Evolutionary conservation across 1,140 invertebrate genomes (phyloP).

Genomic region (Drosophila santomea): DNA sequence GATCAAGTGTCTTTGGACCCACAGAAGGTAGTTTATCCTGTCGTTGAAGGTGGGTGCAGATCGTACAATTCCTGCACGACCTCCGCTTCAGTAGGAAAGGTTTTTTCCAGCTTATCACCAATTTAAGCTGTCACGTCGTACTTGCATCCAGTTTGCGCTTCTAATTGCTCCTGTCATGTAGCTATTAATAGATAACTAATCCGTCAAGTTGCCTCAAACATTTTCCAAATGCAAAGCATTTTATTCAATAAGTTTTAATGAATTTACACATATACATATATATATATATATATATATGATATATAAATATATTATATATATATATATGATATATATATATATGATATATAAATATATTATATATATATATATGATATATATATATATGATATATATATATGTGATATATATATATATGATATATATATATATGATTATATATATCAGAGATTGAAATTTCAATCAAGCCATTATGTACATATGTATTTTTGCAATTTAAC

Average conservation of each 20-base stretch:
- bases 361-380: too few relatives aligned
- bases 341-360: too few relatives aligned
- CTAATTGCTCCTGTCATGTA: constrained; percentile 2
- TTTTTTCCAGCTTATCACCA: neutral
- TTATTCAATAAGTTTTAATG: neutral
- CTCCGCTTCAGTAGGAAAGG: too few relatives aligned
- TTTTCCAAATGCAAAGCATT: neutral
- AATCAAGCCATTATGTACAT: constrained; percentile 10
- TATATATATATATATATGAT: too few relatives aligned
- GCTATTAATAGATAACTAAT: neutral
- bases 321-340: too few relatives aligned
- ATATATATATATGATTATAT: too few relatives aligned
- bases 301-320: too few relatives aligned
- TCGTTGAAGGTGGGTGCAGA: constrained; percentile 34
- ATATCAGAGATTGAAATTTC: neutral
- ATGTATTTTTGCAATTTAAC: constrained; percentile 5
- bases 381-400: too few relatives aligned
- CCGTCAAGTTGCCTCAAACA: too few relatives aligned
- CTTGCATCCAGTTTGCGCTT: neutral
- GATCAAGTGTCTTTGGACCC: constrained; percentile 22
- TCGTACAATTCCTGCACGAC: too few relatives aligned
- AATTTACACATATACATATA: neutral
- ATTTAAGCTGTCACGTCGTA: neutral
- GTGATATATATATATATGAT: too few relatives aligned
- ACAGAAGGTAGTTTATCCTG: constrained; percentile 69